These are phyloP conservation scores for Genyomyrus donnyi DNA, from an alignment of 2,113 vertebrate genomes.

Conservation along the genomic window DNA sequence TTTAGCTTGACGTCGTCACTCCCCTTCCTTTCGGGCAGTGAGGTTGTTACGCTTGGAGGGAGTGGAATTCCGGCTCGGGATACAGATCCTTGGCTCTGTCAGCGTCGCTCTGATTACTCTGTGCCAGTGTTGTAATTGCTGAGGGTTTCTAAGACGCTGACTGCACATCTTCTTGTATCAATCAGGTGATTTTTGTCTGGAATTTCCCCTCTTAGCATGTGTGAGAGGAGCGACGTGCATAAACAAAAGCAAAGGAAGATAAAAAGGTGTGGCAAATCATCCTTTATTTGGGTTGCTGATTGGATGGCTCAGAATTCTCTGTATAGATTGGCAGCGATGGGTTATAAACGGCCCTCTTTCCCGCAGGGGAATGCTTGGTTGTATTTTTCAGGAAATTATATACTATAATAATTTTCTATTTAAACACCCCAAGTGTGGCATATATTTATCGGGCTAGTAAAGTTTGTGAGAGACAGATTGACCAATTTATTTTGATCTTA, in stretches of 20 bases:
- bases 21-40: neutral
- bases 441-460: neutral
- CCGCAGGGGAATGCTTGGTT: neutral
- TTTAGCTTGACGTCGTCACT: neutral
- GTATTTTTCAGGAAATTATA: slow-evolving; percentile 32
- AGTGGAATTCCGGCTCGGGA: neutral
- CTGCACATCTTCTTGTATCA: neutral
- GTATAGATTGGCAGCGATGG: neutral
- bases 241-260: neutral
- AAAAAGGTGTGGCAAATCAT: neutral
- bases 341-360: neutral
- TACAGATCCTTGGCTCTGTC: neutral
- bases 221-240: neutral
- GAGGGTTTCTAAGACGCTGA: neutral
- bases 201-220: neutral
- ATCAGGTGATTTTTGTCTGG: neutral
- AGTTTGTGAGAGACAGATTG: neutral
- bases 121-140: neutral
- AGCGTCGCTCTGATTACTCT: neutral
- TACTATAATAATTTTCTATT: slow-evolving; percentile 32
- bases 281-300: neutral
- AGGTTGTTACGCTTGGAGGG: neutral
- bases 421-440: slow-evolving; percentile 34
- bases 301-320: neutral
- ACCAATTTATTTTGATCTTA: neutral